Evolutionary conservation across 2,888 invertebrate species (phyloP).

Genomic region (Leucozona laternaria): DNA sequence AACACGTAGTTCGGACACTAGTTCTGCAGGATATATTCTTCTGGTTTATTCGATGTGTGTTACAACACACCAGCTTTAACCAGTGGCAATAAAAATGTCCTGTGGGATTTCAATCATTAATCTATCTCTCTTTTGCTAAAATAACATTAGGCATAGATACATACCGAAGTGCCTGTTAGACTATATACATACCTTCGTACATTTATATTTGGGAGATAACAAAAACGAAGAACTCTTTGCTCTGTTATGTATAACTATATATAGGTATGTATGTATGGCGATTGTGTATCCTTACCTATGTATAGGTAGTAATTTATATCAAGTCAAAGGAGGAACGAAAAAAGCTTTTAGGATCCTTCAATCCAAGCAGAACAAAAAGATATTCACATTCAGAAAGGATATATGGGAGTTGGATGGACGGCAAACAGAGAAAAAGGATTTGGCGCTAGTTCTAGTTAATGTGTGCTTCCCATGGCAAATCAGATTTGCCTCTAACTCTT

Average conservation of each 20-base stretch:
- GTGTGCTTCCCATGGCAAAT: slow-evolving; percentile 66
- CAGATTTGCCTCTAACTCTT: slow-evolving; percentile 68
- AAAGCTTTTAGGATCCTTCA: slow-evolving; percentile 68
- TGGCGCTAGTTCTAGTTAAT: slow-evolving; percentile 34
- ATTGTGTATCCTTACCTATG: too few relatives aligned
- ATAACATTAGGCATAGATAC: slow-evolving; percentile 59
- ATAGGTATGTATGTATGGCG: too few relatives aligned
- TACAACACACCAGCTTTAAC: slow-evolving; percentile 57
- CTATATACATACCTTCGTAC: background rate
- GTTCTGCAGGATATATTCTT: slow-evolving; percentile 36
- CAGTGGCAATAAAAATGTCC: slow-evolving; percentile 73
- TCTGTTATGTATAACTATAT: background rate
- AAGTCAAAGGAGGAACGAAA: slow-evolving; percentile 65
- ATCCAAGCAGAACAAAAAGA: slow-evolving; percentile 39
- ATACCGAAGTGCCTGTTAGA: slow-evolving; percentile 9
- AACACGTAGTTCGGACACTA: slow-evolving; percentile 67
- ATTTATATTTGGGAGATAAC: background rate
- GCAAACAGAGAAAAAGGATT: background rate
- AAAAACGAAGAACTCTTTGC: slow-evolving; percentile 32
- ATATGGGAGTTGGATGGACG: background rate
- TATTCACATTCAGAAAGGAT: slow-evolving; percentile 17
- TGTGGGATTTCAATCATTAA: slow-evolving; percentile 75
- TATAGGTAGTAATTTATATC: slow-evolving; percentile 4
- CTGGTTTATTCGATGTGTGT: slow-evolving; percentile 52
- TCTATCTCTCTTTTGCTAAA: slow-evolving; percentile 67